These are phyloP conservation scores for Liposcelis brunnea DNA, from an alignment of 2,888 invertebrate species.

Conservation along the genomic window DNA sequence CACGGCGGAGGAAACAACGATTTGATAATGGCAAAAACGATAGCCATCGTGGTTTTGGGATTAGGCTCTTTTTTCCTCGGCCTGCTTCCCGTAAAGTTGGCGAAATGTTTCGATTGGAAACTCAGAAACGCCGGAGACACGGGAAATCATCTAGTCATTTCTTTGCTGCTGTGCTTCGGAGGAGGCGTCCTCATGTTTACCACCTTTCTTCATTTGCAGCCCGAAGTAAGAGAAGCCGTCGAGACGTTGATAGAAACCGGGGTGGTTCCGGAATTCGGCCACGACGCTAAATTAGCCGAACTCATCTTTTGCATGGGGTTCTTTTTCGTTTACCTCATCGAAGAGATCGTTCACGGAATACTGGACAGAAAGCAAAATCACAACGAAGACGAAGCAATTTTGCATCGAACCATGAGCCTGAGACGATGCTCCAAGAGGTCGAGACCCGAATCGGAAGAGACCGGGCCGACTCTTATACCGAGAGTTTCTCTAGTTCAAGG, in stretches of 20 bases:
- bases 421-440: constrained; percentile 28
- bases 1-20: too few species aligned
- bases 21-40: constrained; percentile 50
- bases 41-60: constrained; percentile 63
- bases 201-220: constrained; percentile 44
- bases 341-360: constrained; percentile 39
- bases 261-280: constrained; percentile 26
- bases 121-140: constrained; percentile 6
- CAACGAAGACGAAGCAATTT: constrained; percentile 27
- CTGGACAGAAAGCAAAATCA: constrained; percentile 25
- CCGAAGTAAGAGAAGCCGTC: constrained; percentile 43
- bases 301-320: constrained; percentile 43
- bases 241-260: constrained; percentile 28
- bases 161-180: constrained; percentile 42
- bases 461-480: constrained; percentile 2
- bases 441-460: neutral
- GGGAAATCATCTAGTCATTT: constrained; percentile 28
- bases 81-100: constrained; percentile 49
- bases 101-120: constrained; percentile 43
- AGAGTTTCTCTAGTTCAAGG: constrained; percentile 3
- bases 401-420: constrained; percentile 36
- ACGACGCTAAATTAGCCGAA: constrained; percentile 34
- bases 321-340: constrained; percentile 44
- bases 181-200: constrained; percentile 47
- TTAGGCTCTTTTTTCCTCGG: constrained; percentile 59